Conservation (phyloP, 2,113 vertebrate species). For the Cisticola juncidis region DNA sequence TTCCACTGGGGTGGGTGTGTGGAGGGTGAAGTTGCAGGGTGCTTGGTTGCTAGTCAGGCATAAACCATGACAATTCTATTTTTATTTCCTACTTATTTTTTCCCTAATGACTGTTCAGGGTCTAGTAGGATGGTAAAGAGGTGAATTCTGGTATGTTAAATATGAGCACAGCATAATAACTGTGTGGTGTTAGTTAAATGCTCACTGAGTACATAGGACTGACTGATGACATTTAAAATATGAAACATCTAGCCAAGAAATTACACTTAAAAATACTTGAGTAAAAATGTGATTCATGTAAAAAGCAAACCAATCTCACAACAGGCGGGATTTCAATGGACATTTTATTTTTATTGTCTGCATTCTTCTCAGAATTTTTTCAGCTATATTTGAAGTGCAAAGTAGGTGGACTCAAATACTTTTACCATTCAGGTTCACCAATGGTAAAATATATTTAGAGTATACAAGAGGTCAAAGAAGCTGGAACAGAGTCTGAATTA, state of each 20-base stretch:
- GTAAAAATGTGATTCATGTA: background rate
- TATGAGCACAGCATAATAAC: background rate
- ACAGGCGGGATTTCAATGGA: background rate
- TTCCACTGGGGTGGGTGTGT: background rate
- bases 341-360: background rate
- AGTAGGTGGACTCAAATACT: conserved; percentile 19
- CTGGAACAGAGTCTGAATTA: background rate
- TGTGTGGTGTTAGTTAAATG: background rate
- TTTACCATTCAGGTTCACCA: conserved; percentile 10
- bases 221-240: background rate
- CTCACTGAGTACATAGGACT: background rate
- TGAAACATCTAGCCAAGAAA: conserved; percentile 26
- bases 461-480: conserved; percentile 21
- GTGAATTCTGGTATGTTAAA: background rate
- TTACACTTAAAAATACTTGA: background rate
- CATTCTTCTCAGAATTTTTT: conserved; percentile 14
- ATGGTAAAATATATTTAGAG: conserved; percentile 10
- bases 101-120: background rate
- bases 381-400: conserved; percentile 30
- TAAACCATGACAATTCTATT: background rate
- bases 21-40: accelerated
- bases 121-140: background rate
- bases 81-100: background rate
- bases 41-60: background rate
- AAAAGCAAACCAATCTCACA: background rate